These are phyloP conservation scores for Yasuhikotakia modesta DNA, from an alignment of 2,797 vertebrate genomes.

Conservation along the genomic window DNA sequence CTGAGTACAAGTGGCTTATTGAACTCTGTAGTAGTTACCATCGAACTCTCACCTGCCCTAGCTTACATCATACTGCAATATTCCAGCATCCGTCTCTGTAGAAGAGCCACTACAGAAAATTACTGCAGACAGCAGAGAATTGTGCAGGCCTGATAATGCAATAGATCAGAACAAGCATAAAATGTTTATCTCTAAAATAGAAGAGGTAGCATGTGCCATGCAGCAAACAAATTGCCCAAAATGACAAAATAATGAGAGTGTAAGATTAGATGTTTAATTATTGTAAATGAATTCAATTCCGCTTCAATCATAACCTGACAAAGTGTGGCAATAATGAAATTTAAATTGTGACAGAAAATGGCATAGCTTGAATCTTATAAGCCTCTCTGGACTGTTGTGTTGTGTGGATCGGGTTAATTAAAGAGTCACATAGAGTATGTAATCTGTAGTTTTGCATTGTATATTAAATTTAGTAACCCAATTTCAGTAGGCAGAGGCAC, in stretches of 20 bases:
- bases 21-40: conserved; percentile 63
- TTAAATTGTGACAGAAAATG: conserved; percentile 16
- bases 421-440: conserved; percentile 36
- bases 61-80: conserved; percentile 68
- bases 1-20: conserved; percentile 43
- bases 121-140: conserved; percentile 69
- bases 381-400: conserved; percentile 34
- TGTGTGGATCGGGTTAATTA: conserved; percentile 40
- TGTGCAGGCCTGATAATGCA: conserved; percentile 25
- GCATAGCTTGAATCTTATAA: conserved; percentile 14
- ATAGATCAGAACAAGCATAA: conserved; percentile 18
- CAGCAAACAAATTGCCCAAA: conserved; percentile 20
- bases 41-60: conserved; percentile 58
- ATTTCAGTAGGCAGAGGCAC: conserved; percentile 15
- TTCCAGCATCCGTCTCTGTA: conserved; percentile 63
- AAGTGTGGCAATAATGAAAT: conserved; percentile 23
- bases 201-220: neutral
- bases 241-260: conserved; percentile 24
- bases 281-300: conserved; percentile 33
- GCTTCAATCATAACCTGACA: conserved; percentile 5
- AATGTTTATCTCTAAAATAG: conserved; percentile 34
- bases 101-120: conserved; percentile 68
- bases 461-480: conserved; percentile 52
- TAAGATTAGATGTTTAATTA: conserved; percentile 40
- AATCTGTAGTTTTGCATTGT: conserved; percentile 53